Evolutionary conservation across 2,797 vertebrate species (phyloP).

Genomic region (Yasuhikotakia modesta): DNA sequence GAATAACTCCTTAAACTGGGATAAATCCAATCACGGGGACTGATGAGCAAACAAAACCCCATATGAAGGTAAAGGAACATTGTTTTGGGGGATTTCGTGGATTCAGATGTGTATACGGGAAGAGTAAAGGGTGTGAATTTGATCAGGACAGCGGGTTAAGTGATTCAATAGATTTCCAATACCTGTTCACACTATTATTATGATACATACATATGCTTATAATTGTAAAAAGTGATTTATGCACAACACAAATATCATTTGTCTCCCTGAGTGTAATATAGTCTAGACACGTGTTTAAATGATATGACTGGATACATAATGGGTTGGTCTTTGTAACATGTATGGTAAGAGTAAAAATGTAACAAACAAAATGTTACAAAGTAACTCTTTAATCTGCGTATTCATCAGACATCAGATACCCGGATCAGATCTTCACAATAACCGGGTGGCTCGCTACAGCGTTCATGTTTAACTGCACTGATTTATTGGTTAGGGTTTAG

Average conservation of each 20-base stretch:
- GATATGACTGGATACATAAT: not conserved
- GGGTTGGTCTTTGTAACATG: no score
- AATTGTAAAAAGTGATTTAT: not conserved
- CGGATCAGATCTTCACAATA: not conserved
- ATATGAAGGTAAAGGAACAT: constrained; percentile 44
- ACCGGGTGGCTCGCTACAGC: not conserved
- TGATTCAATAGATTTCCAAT: constrained; percentile 18
- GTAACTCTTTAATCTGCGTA: not conserved
- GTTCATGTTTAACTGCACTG: constrained; percentile 28
- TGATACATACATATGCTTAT: not conserved
- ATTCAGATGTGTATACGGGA: not conserved
- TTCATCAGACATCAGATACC: constrained; percentile 1
- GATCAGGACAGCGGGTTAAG: constrained; percentile 20
- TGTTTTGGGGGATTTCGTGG: not conserved
- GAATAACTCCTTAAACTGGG: constrained; percentile 36
- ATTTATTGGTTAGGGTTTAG: constrained; percentile 27
- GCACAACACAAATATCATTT: not conserved
- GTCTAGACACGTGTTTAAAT: not conserved
- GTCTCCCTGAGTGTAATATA: not conserved
- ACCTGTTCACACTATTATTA: constrained; percentile 9
- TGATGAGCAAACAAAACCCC: constrained; percentile 36
- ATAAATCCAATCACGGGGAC: constrained; percentile 5
- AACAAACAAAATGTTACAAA: constrained; percentile 8
- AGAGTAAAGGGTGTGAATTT: not conserved
- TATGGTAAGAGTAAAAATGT: not conserved